Conservation (phyloP, 1,140 invertebrate genomes). For the Capitella teleta region DNA sequence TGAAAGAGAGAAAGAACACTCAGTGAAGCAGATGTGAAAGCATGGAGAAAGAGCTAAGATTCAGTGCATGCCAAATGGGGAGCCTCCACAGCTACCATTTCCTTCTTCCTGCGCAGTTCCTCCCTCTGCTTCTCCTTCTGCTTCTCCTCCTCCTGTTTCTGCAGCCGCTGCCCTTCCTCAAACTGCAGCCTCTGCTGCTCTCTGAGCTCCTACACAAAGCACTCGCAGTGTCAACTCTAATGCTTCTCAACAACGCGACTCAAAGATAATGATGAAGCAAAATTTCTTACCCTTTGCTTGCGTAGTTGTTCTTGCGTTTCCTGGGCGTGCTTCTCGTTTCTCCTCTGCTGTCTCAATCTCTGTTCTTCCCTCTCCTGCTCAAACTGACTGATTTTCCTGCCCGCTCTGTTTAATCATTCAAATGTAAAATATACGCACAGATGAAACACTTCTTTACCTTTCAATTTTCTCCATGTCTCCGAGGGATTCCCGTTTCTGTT, state of each 20-base stretch:
- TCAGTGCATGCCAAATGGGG: no score
- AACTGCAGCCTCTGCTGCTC: conserved; percentile 32
- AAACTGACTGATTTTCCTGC: no score
- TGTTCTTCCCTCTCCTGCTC: conserved; percentile 33
- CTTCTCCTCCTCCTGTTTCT: conserved; percentile 30
- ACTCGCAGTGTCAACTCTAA: not conserved
- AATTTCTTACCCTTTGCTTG: conserved; percentile 27
- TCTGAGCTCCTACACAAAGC: conserved; percentile 25
- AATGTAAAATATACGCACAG: no score
- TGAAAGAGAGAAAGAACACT: no score
- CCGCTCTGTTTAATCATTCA: no score
- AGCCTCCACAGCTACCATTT: conserved; percentile 23
- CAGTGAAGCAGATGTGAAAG: no score
- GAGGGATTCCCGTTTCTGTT: not conserved
- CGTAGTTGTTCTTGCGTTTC: conserved; percentile 31
- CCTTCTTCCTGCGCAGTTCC: conserved; percentile 26
- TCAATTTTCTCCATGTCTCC: not conserved
- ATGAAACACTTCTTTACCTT: not conserved
- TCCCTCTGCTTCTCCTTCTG: conserved; percentile 23
- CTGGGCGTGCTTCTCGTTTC: conserved; percentile 24
- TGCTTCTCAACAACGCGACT: not conserved
- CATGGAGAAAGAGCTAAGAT: no score
- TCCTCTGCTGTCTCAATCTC: conserved; percentile 20
- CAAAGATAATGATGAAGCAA: not conserved
- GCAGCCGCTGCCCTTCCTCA: conserved; percentile 28